Conservation (phyloP, 2,113 vertebrate genomes). For the Mus spicilegus region DNA sequence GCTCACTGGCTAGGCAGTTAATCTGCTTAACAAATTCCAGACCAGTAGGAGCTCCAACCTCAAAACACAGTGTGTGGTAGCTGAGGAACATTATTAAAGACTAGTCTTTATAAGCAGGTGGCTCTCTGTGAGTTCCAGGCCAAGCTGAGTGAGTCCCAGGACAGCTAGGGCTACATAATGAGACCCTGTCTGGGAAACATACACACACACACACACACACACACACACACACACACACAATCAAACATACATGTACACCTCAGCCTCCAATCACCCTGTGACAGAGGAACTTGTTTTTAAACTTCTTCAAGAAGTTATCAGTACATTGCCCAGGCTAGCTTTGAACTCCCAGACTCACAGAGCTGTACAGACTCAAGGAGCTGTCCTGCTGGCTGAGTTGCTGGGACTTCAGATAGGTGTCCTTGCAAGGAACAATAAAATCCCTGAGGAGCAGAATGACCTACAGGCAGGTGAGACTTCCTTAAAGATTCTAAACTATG, state of each 20-base stretch:
- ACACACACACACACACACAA: not conserved
- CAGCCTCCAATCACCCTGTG: not conserved
- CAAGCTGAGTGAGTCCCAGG: not conserved
- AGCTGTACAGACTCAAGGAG: not conserved
- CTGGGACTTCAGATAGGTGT: not conserved
- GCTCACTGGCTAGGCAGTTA: not conserved
- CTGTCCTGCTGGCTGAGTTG: no score
- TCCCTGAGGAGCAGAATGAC: not conserved
- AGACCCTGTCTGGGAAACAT: not conserved
- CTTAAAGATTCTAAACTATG: slow-evolving; percentile 1
- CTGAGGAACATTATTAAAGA: not conserved
- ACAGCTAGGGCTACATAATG: not conserved
- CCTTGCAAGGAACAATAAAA: not conserved
- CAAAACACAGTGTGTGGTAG: not conserved
- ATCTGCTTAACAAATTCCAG: not conserved
- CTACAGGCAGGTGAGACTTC: not conserved
- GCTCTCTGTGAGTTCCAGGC: not conserved
- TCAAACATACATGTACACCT: not conserved
- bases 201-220: not conserved
- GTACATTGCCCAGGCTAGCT: not conserved
- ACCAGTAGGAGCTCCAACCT: not conserved
- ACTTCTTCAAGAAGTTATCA: not conserved
- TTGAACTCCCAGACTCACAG: not conserved
- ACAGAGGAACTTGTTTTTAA: slow-evolving; percentile 19
- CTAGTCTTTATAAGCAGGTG: not conserved